These are phyloP conservation scores for Trichopria drosophilae DNA, from an alignment of 2,888 invertebrate species.

Conservation along the genomic window DNA sequence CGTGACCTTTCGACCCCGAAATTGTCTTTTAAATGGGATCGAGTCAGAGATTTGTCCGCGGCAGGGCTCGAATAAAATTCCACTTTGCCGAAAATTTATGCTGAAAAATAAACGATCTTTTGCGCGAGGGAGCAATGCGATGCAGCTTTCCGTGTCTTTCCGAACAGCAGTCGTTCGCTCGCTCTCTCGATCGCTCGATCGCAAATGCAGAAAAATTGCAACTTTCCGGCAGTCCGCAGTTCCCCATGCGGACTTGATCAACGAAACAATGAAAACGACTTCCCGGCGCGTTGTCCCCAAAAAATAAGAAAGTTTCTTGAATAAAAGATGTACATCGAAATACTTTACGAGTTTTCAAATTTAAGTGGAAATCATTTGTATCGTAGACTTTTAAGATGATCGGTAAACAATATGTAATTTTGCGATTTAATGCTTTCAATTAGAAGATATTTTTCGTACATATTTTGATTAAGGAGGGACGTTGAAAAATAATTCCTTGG, in stretches of 20 bases:
- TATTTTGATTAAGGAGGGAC: too few species aligned
- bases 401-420: too few species aligned
- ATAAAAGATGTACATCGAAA: too few species aligned
- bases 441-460: too few species aligned
- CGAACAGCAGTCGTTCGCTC: not conserved
- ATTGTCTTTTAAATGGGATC: slow-evolving; percentile 36
- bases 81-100: slow-evolving; percentile 41
- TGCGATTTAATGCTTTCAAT: too few species aligned
- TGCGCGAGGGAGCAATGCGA: not conserved
- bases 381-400: too few species aligned
- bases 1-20: slow-evolving; percentile 32
- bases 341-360: too few species aligned
- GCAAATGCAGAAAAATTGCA: slow-evolving; percentile 28
- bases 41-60: slow-evolving; percentile 40
- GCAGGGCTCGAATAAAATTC: slow-evolving; percentile 40
- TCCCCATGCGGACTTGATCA: not conserved
- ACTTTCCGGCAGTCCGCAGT: slow-evolving; percentile 8
- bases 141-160: not conserved
- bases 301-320: too few species aligned
- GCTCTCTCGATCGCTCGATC: slow-evolving; percentile 1
- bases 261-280: slow-evolving; percentile 29
- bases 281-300: slow-evolving; percentile 8
- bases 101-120: slow-evolving; percentile 37
- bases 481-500: too few species aligned
- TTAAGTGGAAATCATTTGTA: too few species aligned